Evolutionary conservation across 2,888 invertebrate genomes (phyloP), one percentile per base, ranked within the genome.

Genomic region (Diaphora mendica): DNA sequence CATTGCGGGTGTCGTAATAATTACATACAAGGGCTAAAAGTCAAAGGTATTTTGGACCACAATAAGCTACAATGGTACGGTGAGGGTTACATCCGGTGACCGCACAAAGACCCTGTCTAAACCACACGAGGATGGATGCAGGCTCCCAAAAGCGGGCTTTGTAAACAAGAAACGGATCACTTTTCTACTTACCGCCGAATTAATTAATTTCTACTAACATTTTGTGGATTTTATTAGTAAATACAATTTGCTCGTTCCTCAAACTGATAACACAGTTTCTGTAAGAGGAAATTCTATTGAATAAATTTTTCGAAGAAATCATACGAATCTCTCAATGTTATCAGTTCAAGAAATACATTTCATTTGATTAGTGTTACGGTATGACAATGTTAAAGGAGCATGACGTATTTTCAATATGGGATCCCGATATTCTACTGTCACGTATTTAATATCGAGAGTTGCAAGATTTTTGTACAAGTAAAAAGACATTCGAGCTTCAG

Each of bases 121-220:
- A 92, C 93, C 92, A 86, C 92, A 92, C 83, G 86, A 84, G 74
- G 65, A 81, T 73, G 70, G 77, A 76, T 72, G 68, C 68, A 55
- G 71, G 71, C 66, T 48, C 69, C 72, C 66, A 65, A 70, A 79
- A 75, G 68, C 73, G 64, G 75, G 75, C 66, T 77, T 76, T 75
- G 76, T 75, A 79, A 75, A 77, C 64, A 76, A 77, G 69, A 42
- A 55, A 74, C 76, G 79, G 79, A 80, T 79, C 83, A 85, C 81
- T 85, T 85, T 85, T 80, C 76, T 83, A 83, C 80, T 84, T 79
- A 82, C 77, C 75, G 79, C 74, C 75, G 76, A 90, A 90, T 91
- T 90, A 89, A 90, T 89, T 84, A 85, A 87, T 87, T 89, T 87
- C 85, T 79, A 82, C 84, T 85, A 83, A 85, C 83, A 86, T 85